Evolutionary conservation across 2,888 invertebrate genomes (phyloP), one percentile per base, ranked within the genome.

Genomic region (Tipula confusa): DNA sequence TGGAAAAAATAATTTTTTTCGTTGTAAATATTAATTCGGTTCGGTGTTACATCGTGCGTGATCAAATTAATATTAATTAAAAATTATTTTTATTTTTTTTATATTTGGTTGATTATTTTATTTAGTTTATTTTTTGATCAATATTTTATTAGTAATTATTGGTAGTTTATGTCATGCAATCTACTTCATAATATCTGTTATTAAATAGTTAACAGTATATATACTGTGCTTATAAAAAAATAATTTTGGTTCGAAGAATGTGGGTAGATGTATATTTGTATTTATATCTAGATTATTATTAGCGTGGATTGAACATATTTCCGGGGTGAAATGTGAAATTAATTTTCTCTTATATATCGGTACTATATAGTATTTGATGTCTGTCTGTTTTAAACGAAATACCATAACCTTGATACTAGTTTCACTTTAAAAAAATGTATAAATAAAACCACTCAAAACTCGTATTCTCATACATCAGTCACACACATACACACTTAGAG

Each of bases 61-160:
- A 64, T 64, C 64, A 64, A 64, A 64, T 64, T 64, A 64, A 64
- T 64, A 64, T 64, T 64, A 64, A 64, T 64, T 64, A 64, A 64
- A 64, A 64, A 64, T 64, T 24, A 64, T 9, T 2, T n/a, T n/a
- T 9, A 24, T 9, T 11, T n/a, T 43, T 43, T n/a, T n/a, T n/a
- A n/a, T n/a, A n/a, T n/a, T n/a, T n/a, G 13, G 43, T 43, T 43
- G 43, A 43, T 43, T 43, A 43, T 43, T 43, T n/a, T 43, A n/a
- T 43, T 7, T 38, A 38, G n/a, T 38, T 64, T 64, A 24, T 7
- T 24, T 64, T 24, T 64, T 18, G 24, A 64, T 64, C 64, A 64
- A 64, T 64, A 64, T 64, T 64, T 64, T 64, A 64, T 64, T 64
- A 64, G 24, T 64, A 64, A 64, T 64, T 64, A 64, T 64, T 64